These are phyloP conservation scores for Catharus ustulatus DNA, from an alignment of 2,797 vertebrate species.

Conservation along the genomic window DNA sequence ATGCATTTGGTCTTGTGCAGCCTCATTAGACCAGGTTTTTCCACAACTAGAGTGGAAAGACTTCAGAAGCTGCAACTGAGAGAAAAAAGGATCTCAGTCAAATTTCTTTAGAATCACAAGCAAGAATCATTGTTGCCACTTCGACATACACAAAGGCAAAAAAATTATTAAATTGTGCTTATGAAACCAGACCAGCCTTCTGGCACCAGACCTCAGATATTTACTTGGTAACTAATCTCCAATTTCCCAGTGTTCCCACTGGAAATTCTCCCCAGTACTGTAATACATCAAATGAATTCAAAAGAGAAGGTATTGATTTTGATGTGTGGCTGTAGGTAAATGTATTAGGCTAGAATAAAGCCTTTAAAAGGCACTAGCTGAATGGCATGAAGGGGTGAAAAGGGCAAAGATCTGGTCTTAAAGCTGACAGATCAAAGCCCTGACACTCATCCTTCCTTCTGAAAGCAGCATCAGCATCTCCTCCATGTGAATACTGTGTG, in stretches of 20 bases:
- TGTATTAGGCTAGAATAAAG: not conserved
- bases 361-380: not conserved
- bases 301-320: slow-evolving; percentile 26
- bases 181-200: slow-evolving; percentile 2
- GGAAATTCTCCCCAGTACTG: slow-evolving; percentile 3
- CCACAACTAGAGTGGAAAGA: not conserved
- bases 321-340: not conserved
- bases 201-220: not conserved
- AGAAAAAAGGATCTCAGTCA: not conserved
- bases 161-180: not conserved
- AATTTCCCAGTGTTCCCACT: slow-evolving; percentile 6
- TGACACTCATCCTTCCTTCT: not conserved
- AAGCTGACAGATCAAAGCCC: not conserved
- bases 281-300: not conserved
- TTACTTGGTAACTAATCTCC: slow-evolving; percentile 43
- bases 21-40: not conserved
- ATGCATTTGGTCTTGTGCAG: not conserved
- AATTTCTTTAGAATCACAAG: not conserved
- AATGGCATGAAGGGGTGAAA: not conserved
- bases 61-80: not conserved
- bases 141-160: slow-evolving; percentile 4
- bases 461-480: not conserved
- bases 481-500: not conserved
- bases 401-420: not conserved
- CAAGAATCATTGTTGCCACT: not conserved